A percentile compares a stretch with the other conserved stretches of the same genome.
These are phyloP conservation scores for Poeciliopsis turrubarensis DNA, from an alignment of 2,113 vertebrate species.

Conservation along the genomic window DNA sequence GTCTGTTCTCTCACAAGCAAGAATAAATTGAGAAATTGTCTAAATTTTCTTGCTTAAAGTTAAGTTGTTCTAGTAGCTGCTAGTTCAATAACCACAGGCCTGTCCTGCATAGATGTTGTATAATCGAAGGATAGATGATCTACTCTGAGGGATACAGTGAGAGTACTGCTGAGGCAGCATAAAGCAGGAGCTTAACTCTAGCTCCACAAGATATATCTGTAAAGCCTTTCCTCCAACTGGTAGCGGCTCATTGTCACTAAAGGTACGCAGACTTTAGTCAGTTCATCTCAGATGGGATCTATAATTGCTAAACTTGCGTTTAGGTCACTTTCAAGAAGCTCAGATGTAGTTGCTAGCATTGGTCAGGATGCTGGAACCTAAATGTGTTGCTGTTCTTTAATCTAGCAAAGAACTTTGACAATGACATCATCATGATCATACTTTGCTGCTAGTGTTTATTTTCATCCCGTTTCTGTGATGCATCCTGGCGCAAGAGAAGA, in stretches of 20 bases:
- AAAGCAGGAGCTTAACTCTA: slow-evolving; percentile 20
- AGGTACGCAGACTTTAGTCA: background rate
- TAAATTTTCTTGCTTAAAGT: too few relatives aligned
- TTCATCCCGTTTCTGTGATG: slow-evolving; percentile 4
- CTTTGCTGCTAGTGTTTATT: background rate
- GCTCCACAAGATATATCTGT: slow-evolving; percentile 9
- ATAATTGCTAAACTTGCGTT: background rate
- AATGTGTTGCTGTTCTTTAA: background rate
- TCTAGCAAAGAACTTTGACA: background rate
- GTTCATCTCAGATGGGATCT: background rate
- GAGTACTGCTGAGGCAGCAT: slow-evolving; percentile 28
- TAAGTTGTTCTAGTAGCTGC: too few relatives aligned
- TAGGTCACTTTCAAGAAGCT: background rate
- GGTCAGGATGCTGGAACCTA: background rate
- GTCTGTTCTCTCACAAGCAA: too few relatives aligned
- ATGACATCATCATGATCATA: too few relatives aligned
- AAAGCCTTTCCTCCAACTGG: slow-evolving; percentile 2
- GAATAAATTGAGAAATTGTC: too few relatives aligned
- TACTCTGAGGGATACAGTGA: background rate
- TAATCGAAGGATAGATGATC: slow-evolving; percentile 4
- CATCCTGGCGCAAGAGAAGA: slow-evolving; percentile 5
- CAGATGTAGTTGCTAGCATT: background rate
- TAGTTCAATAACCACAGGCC: background rate
- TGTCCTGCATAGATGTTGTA: background rate
- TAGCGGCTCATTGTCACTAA: background rate